A percentile compares a stretch with the other conserved stretches of the same genome.
phyloP scores from a whole-genome alignment of 2,888 invertebrate genomes.

The Macrosiphum euphorbiae region DNA sequence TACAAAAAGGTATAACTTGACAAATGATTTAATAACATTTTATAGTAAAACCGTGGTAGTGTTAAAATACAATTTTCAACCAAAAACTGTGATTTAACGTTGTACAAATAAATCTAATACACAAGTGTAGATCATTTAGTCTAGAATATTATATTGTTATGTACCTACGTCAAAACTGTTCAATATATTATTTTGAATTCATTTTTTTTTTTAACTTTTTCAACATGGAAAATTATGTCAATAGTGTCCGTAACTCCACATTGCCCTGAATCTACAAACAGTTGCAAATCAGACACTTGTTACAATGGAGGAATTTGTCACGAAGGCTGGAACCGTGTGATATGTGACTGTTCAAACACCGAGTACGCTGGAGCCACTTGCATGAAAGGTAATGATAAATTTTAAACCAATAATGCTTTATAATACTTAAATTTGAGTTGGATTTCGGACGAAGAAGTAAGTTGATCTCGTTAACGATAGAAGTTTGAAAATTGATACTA shows the following conservation, averaged over 20 bases:
- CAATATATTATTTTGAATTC: neutral
- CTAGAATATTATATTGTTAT: neutral
- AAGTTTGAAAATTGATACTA: neutral
- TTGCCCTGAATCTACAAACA: slow-evolving; percentile 81
- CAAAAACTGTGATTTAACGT: neutral
- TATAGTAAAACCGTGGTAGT: neutral
- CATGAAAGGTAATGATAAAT: slow-evolving; percentile 77
- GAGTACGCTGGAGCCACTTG: slow-evolving; percentile 92
- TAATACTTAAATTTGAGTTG: neutral
- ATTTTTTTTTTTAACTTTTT: neutral
- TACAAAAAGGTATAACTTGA: neutral
- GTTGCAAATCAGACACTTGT: slow-evolving; percentile 89
- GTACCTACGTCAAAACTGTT: neutral
- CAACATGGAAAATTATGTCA: slow-evolving; percentile 65
- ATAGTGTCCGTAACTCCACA: slow-evolving; percentile 89
- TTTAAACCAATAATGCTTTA: neutral
- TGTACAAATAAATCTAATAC: neutral
- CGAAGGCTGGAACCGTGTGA: slow-evolving; percentile 95
- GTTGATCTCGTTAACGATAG: neutral
- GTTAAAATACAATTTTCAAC: neutral
- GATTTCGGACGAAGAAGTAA: neutral
- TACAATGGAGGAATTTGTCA: slow-evolving; percentile 89
- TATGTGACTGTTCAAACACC: slow-evolving; percentile 93
- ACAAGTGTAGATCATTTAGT: neutral
- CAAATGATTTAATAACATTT: neutral